These are phyloP conservation scores for Gouania willdenowi DNA, from an alignment of 2,797 vertebrate genomes.

Conservation along the genomic window DNA sequence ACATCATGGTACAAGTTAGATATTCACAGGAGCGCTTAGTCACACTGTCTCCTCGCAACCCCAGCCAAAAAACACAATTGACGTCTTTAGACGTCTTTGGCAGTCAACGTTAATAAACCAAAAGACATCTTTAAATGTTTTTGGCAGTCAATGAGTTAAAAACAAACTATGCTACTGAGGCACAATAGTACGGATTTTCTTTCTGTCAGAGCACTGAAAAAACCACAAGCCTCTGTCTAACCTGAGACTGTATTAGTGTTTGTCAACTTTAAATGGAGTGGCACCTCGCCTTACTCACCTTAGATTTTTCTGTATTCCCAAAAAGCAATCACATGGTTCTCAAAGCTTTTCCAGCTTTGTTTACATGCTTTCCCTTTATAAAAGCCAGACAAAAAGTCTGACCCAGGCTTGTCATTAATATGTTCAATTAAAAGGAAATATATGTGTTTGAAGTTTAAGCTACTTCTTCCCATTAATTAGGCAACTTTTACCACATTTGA, in stretches of 20 bases:
- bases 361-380: constrained; percentile 37
- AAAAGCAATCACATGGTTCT: constrained; percentile 39
- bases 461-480: constrained; percentile 39
- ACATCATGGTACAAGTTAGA: no score
- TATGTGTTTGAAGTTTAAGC: constrained; percentile 27
- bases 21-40: no score
- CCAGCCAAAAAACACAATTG: no score
- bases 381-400: constrained; percentile 29
- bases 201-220: constrained; percentile 32
- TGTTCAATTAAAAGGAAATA: constrained; percentile 55
- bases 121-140: no score
- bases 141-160: no score
- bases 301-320: constrained; percentile 27
- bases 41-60: no score
- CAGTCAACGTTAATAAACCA: no score
- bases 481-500: constrained; percentile 2
- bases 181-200: constrained; percentile 15
- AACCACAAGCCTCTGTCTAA: constrained; percentile 36
- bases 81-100: no score
- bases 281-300: neutral
- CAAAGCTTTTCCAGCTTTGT: constrained; percentile 63
- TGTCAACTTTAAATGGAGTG: constrained; percentile 22
- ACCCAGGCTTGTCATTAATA: constrained; percentile 53
- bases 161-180: no score
- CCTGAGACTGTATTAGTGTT: constrained; percentile 24